Conservation (phyloP, 2,888 invertebrate genomes). For the Morpho achilles region DNA sequence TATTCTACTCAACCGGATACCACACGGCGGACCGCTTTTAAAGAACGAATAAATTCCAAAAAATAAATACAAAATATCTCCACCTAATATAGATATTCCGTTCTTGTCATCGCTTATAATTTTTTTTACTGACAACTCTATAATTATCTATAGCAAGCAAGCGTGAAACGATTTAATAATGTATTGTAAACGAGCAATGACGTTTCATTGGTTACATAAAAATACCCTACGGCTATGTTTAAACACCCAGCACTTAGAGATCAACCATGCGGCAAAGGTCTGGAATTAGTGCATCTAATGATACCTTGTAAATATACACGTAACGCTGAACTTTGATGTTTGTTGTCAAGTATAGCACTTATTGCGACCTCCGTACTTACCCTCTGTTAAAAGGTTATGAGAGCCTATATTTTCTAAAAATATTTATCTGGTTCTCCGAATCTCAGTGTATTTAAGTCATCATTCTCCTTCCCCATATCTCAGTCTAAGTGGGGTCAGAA, state of each 20-base stretch:
- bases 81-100: neutral
- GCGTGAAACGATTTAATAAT: conserved; percentile 49
- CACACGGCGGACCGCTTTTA: no score
- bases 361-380: no score
- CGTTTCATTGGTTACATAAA: conserved; percentile 24
- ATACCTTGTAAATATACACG: conserved; percentile 21
- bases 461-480: no score
- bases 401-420: no score
- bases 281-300: conserved; percentile 39
- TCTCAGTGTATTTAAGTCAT: no score
- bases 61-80: no score
- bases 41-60: no score
- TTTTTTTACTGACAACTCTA: conserved; percentile 6
- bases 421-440: no score
- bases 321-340: conserved; percentile 16
- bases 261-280: conserved; percentile 47
- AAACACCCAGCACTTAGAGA: conserved; percentile 42
- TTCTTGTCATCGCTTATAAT: neutral
- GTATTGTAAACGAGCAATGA: conserved; percentile 22
- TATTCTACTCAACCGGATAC: no score
- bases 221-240: conserved; percentile 32
- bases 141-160: conserved; percentile 38
- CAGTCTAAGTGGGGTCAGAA: no score
- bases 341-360: neutral
- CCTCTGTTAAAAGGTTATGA: no score